These are phyloP conservation scores for Himalopsyche phryganea DNA, from an alignment of 1,140 invertebrate species.

Conservation along the genomic window DNA sequence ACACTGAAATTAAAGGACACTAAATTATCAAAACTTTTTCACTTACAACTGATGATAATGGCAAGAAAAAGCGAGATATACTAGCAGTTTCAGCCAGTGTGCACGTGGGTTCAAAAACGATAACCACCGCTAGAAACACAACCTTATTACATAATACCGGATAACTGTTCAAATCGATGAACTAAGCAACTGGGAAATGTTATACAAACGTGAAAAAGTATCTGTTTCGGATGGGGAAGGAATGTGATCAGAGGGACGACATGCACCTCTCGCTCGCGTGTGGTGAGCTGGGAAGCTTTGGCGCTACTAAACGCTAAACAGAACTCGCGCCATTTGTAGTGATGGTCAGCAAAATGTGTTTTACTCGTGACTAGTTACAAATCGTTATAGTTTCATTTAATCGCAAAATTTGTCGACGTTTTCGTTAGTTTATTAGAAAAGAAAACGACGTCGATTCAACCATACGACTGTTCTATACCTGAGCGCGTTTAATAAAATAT, in stretches of 20 bases:
- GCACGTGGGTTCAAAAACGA: not conserved
- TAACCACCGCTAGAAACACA: not conserved
- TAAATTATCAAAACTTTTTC: too few species aligned
- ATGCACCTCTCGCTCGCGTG: constrained; percentile 7
- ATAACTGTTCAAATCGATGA: not conserved
- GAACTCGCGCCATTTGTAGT: too few species aligned
- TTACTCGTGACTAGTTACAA: not conserved
- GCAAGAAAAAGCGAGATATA: not conserved
- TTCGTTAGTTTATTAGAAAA: too few species aligned
- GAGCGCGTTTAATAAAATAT: too few species aligned
- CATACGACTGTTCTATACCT: too few species aligned
- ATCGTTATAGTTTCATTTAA: too few species aligned
- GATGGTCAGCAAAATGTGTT: not conserved
- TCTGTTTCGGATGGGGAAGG: not conserved
- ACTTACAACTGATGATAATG: too few species aligned
- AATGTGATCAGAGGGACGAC: constrained; percentile 2
- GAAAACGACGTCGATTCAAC: too few species aligned
- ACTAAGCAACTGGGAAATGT: not conserved
- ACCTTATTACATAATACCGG: not conserved
- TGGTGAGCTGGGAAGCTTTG: not conserved
- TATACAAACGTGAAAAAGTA: not conserved
- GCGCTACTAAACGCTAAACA: constrained; percentile 1
- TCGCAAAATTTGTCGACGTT: too few species aligned
- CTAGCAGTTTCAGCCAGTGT: not conserved
- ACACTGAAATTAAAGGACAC: too few species aligned